Evolutionary conservation across 1,140 invertebrate genomes (phyloP), one percentile per base, ranked within the genome.

Genomic region (Drosophila bipectinata): DNA sequence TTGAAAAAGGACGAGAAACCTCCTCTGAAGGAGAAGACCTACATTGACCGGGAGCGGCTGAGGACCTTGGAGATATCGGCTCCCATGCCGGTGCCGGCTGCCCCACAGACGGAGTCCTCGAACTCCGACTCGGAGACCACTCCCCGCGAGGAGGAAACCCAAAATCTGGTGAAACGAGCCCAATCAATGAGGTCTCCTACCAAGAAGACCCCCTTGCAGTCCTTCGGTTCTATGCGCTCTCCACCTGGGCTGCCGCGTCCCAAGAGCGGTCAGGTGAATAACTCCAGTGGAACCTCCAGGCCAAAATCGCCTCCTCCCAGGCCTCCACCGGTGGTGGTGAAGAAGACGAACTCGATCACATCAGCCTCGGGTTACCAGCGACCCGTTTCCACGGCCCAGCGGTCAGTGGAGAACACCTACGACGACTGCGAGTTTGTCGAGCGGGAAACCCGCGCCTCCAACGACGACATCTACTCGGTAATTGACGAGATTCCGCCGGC

Each of bases 401-500:
- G 37, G 72, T 92, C 88, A n/a, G 54, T 49, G 6, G 79, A 90
- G 67, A 92, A 91, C 4, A 94, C 95, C 41, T 97, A 97, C 79
- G 96, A 96, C 53, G 96, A 97, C 77, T 97, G 96, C 78, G 94
- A 96, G 62, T 96, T 95, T 64, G 77, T 94, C 5, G 93, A 95
- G 72, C 48, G 41, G 15, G 34, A 18, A 18, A 51, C 48, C 8
- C 74, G 71, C 2, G 95, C 94, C 10, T 92, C 79, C 44, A 79
- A 73, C 26, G 96, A 97, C 73, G 97, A 97, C 82, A 97, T 97
- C 66, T 97, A 97, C 81, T 96, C 96, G 1, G 95, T 97, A 0
- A 97, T 97, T 48, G 96, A 97, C 84, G 97, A 97, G 87, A 93
- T 93, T 73, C 94, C 93, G 0, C 77, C 90, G 3, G 77, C 59